phyloP scores from a whole-genome alignment of 2,797 vertebrate species.

The Coendou prehensilis region DNA sequence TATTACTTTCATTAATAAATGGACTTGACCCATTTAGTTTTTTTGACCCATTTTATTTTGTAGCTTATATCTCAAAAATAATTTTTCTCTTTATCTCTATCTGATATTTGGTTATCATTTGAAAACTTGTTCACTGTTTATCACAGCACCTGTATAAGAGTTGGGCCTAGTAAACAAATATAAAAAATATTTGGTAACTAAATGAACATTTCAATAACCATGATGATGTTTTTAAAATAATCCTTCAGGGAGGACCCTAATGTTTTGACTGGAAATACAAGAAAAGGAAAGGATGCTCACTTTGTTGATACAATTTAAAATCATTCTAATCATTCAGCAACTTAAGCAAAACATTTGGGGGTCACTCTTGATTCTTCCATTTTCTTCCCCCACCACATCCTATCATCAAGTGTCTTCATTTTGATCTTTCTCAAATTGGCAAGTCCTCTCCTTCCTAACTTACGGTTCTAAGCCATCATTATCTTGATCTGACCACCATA shows the following conservation, averaged over 20 bases:
- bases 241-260: not conserved
- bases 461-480: not conserved
- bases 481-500: not conserved
- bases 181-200: conserved; percentile 50
- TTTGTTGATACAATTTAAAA: not conserved
- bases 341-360: not conserved
- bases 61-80: conserved; percentile 18
- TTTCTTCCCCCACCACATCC: not conserved
- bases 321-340: not conserved
- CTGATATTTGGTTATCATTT: not conserved
- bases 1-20: conserved; percentile 40
- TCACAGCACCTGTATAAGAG: not conserved
- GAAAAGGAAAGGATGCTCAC: conserved; percentile 6
- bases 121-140: not conserved
- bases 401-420: not conserved
- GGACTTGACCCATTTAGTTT: not conserved
- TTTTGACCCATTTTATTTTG: not conserved
- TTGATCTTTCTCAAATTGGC: not conserved
- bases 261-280: not conserved
- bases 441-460: not conserved
- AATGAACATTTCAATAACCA: conserved; percentile 2
- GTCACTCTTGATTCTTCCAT: not conserved
- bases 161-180: conserved; percentile 20
- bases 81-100: not conserved
- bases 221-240: not conserved